Base-by-base conservation (phyloP, 2,797 vertebrate genomes). In the Microctenopoma stevenorrisi region DNA sequence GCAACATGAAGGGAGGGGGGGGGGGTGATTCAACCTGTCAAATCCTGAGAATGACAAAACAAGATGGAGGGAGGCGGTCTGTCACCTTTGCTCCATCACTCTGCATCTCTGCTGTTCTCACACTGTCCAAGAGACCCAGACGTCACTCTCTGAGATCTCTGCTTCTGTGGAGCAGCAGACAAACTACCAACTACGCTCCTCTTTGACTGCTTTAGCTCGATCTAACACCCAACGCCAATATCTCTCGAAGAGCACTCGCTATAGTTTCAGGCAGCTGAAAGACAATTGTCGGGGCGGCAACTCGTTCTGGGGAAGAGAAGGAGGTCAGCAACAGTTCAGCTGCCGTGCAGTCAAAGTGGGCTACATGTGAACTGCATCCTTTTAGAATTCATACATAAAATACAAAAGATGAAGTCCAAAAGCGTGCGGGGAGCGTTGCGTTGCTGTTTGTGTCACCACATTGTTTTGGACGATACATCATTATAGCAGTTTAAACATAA, bases 1-100 rank as follows among this genome's bases (percentile, higher is more conserved):
- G 94, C 92, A 48, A 55, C 50, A 46, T 10, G 2, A 46, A 11
- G 22, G 12, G 44, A 16, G 6, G 15, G 47, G 42, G 68, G 68
- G 87, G 88, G 83, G 91, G 42, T 80, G 91, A 94, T 94, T 84
- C 70, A 79, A 91, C 61, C 92, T 93, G 93, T 94, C 94, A 93
- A 92, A 93, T 85, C 93, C 91, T 86, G 74, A 59, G 25, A 30
- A 28, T 14, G 22, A 46, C 46, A 50, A 46, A 55, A 26, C 51
- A 7, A 58, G 48, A 48, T 18, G 46, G 35, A 58, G 49, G 64
- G 62, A 54, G 56, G 68, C 6, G 70, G 94, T 94, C 95, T 95
- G 94, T 95, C 95, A 93, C 85, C 94, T 88, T 75, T 94, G 93
- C 95, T 95, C 93, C 94, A 93, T 94, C 93, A 93, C 93, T 94